Percentiles rank a stretch among this genome's conserved stretches.
Conservation (phyloP, 2,888 invertebrate genomes). For the Eumacrocentrus americanus region DNA sequence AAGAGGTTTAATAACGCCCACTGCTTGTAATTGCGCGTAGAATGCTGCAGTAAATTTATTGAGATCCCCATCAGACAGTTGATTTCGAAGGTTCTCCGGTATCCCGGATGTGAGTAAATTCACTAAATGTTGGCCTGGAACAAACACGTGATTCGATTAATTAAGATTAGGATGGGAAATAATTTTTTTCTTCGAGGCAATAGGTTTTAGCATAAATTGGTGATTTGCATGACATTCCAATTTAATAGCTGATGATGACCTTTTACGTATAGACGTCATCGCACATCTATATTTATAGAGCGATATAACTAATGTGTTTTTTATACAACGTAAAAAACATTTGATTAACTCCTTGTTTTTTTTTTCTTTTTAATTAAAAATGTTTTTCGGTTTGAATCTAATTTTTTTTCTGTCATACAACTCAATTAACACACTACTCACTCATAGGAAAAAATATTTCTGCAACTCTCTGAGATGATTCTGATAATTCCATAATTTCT, state of each 20-base stretch:
- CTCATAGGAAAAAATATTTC: slow-evolving; percentile 34
- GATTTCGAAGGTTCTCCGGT: slow-evolving; percentile 70
- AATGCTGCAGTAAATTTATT: slow-evolving; percentile 80
- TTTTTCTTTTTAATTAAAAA: too few relatives aligned
- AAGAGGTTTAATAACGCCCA: slow-evolving; percentile 83
- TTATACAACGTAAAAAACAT: background rate
- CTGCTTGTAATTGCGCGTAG: slow-evolving; percentile 85
- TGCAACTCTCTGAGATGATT: slow-evolving; percentile 27
- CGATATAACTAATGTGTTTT: background rate
- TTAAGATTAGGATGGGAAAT: too few relatives aligned
- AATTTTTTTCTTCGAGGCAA: background rate
- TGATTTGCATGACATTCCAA: slow-evolving; percentile 8
- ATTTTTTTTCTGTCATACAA: background rate
- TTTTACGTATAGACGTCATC: background rate
- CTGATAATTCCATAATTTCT: slow-evolving; percentile 28
- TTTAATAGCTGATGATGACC: background rate
- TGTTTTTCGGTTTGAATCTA: too few relatives aligned
- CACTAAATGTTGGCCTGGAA: slow-evolving; percentile 88
- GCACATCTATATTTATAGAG: background rate
- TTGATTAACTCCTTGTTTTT: too few relatives aligned
- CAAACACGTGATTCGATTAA: slow-evolving; percentile 21
- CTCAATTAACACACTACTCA: slow-evolving; percentile 23
- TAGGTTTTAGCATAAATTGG: background rate
- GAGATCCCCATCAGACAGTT: slow-evolving; percentile 74
- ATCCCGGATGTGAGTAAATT: slow-evolving; percentile 87